Evolutionary conservation across 2,113 vertebrate genomes (phyloP).

Genomic region (Solea senegalensis): DNA sequence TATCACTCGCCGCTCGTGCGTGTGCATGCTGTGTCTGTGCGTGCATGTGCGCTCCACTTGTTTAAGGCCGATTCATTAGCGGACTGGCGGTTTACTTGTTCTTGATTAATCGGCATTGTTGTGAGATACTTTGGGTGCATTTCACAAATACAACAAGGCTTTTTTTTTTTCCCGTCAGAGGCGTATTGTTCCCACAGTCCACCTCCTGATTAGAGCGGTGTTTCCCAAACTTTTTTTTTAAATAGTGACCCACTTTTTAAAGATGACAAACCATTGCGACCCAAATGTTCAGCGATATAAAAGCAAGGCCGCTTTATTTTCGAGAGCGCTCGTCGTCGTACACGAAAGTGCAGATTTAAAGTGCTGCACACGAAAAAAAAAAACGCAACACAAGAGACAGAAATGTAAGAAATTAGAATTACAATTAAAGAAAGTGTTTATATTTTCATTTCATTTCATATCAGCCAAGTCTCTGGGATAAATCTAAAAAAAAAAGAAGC

Average conservation of each 20-base stretch:
- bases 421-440: no score
- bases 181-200: neutral
- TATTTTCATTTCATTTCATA: constrained; percentile 17
- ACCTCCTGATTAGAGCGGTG: neutral
- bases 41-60: constrained; percentile 45
- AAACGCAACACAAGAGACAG: no score
- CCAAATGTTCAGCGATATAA: no score
- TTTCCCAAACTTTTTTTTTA: no score
- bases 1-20: constrained; percentile 47
- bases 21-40: constrained; percentile 21
- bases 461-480: constrained; percentile 19
- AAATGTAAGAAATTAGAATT: no score
- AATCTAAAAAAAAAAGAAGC: constrained; percentile 29
- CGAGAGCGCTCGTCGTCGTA: no score
- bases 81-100: constrained; percentile 64
- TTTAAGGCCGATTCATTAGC: constrained; percentile 73
- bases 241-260: no score
- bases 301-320: no score
- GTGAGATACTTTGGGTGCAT: constrained; percentile 56
- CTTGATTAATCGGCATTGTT: constrained; percentile 63
- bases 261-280: no score
- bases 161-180: constrained; percentile 13
- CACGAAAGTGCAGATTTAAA: no score
- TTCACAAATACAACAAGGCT: constrained; percentile 63
- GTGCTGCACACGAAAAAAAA: no score